A percentile compares a stretch with the other conserved stretches of the same genome.
Evolutionary conservation across 2,888 invertebrate genomes (phyloP).

Genomic region (Harpalus rubripes): DNA sequence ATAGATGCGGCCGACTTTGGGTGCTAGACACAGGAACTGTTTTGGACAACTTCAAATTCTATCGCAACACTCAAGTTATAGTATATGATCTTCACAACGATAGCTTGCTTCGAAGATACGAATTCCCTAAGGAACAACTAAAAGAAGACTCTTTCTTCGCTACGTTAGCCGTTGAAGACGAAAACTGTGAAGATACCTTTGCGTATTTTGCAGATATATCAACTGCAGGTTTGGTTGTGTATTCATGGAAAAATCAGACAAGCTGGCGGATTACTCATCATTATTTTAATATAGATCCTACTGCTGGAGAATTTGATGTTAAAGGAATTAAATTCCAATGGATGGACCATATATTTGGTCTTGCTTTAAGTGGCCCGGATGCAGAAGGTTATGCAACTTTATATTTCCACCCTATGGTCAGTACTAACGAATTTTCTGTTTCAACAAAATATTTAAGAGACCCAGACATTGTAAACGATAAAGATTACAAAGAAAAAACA

Average conservation of each 20-base stretch:
- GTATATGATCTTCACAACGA: slow-evolving; percentile 87
- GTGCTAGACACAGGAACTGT: slow-evolving; percentile 87
- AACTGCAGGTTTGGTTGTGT: slow-evolving; percentile 85
- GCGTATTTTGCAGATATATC: slow-evolving; percentile 87
- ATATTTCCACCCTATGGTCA: slow-evolving; percentile 89
- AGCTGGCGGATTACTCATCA: slow-evolving; percentile 88
- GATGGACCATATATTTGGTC: slow-evolving; percentile 88
- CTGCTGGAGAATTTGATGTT: slow-evolving; percentile 86
- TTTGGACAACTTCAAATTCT: slow-evolving; percentile 77
- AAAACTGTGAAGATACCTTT: slow-evolving; percentile 85
- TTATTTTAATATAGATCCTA: slow-evolving; percentile 79
- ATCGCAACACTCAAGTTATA: slow-evolving; percentile 82
- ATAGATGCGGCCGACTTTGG: slow-evolving; percentile 88
- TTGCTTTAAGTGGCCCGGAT: slow-evolving; percentile 84
- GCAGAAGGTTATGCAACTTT: slow-evolving; percentile 84
- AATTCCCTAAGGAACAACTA: slow-evolving; percentile 82
- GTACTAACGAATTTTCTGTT: slow-evolving; percentile 87
- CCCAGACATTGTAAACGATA: slow-evolving; percentile 73
- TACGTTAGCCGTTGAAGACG: slow-evolving; percentile 88
- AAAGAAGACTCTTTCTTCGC: slow-evolving; percentile 86
- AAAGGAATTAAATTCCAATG: slow-evolving; percentile 86
- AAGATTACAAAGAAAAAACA: slow-evolving; percentile 74
- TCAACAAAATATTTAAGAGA: slow-evolving; percentile 84
- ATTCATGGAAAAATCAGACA: slow-evolving; percentile 85
- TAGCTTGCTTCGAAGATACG: slow-evolving; percentile 83